phyloP scores from a whole-genome alignment of 2,888 invertebrate species.

The Periphyllus acericola region DNA sequence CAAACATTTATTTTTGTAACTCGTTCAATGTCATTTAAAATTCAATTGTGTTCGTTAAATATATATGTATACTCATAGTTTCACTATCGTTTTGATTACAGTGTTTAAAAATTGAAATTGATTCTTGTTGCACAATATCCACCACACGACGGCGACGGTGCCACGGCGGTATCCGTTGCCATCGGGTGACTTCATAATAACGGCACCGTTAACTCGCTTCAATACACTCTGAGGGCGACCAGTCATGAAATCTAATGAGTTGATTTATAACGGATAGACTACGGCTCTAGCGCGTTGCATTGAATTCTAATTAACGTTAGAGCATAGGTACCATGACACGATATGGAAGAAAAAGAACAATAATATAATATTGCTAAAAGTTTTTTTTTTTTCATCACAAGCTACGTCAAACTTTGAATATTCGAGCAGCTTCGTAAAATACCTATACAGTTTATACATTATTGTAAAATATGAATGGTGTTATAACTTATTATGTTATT shows the following conservation, averaged over 20 bases:
- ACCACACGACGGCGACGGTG: background rate
- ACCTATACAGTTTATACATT: too few relatives aligned
- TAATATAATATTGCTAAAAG: background rate
- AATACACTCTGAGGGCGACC: constrained; percentile 44
- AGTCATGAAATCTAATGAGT: constrained; percentile 59
- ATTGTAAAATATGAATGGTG: too few relatives aligned
- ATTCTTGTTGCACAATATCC: constrained; percentile 44
- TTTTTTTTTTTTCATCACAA: background rate
- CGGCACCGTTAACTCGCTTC: constrained; percentile 57
- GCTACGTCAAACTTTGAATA: background rate
- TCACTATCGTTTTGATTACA: constrained; percentile 45
- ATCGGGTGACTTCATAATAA: constrained; percentile 58
- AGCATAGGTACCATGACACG: constrained; percentile 2
- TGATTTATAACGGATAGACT: constrained; percentile 42
- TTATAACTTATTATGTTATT: too few relatives aligned
- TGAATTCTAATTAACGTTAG: constrained; percentile 48
- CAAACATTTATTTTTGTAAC: constrained; percentile 10
- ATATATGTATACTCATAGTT: background rate
- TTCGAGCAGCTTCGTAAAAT: background rate
- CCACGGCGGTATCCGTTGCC: constrained; percentile 31
- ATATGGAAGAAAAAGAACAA: background rate
- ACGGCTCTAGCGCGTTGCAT: background rate
- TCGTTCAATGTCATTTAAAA: constrained; percentile 32
- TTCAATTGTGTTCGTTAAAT: background rate
- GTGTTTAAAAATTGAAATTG: constrained; percentile 45